Evolutionary conservation across 53 echinoderm and acorn worm species (phyloP), one percentile per base, ranked within the genome.

Genomic region (Actinopyga echinites): DNA sequence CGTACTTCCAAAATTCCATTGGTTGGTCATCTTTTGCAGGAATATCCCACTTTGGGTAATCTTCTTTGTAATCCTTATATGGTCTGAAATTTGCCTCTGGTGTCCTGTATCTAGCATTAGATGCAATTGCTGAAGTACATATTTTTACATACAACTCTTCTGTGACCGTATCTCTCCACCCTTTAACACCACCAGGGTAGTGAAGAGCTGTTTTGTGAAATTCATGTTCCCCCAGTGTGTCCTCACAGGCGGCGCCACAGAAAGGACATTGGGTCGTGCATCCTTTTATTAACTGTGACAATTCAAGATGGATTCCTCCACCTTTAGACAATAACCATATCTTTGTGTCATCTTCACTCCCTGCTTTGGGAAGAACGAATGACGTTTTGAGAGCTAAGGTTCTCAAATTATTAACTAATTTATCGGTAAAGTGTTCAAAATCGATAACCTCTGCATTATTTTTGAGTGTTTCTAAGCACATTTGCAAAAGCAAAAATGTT

Each of bases 1-100:
- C 15, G 77, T 75, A 32, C 30, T 75, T 52, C 77, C 77, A 75
- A 30, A 56, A 75, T 54, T 75, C 77, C 2, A 11, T 32, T 2
- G 77, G 77, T 56, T 75, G 52, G 17, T 56, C 77, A 56, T 31
- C 56, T 30, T 75, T 20, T 31, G 28, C 28, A 2, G 31, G 28
- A 30, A 75, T 75, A 54, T 75, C 49, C 77, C 77, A 75, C 8
- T 38, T 45, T 21, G 77, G 77, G 31, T 54, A 75, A 30, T 75
- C 77, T 54, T 29, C 19, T 54, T 74, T 74, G 65, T 65, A 65
- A 23, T 69, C 77, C 8, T 45, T 75, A 54, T 75, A 75, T 1
- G 77, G 77, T 75, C 55, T 56, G 8, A 32, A 75, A 15, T 52
- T 42, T 22, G 6, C 1, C 8, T 54, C 24, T 54, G 54, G 54